phyloP scores from a whole-genome alignment of 2,113 vertebrate species.

The Isichthys henryi region DNA sequence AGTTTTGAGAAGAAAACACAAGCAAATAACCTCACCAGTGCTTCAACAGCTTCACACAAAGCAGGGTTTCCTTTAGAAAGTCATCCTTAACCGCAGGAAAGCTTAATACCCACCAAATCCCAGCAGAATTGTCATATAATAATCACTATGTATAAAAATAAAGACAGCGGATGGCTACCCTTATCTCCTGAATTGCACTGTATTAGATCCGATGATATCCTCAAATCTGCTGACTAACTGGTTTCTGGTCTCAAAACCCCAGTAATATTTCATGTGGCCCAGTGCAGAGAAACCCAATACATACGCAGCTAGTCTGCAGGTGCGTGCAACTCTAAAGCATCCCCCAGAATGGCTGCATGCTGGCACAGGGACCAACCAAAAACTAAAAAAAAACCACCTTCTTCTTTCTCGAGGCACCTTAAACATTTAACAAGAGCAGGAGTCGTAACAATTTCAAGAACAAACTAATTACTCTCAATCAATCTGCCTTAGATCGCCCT shows the following conservation, averaged over 20 bases:
- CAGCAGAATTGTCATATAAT: not conserved
- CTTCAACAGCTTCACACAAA: not conserved
- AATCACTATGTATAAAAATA: not conserved
- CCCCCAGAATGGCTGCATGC: not conserved
- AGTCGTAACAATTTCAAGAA: not conserved
- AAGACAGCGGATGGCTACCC: not conserved
- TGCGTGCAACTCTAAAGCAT: constrained; percentile 1
- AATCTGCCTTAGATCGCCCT: not conserved
- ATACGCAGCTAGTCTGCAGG: not conserved
- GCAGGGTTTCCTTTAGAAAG: not conserved
- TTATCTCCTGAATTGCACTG: not conserved
- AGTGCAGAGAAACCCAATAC: not conserved
- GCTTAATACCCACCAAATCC: not conserved
- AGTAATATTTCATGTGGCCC: not conserved
- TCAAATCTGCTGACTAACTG: constrained; percentile 12
- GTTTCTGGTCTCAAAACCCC: not conserved
- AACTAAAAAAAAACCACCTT: not conserved
- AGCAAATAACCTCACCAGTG: not conserved
- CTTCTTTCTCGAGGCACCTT: not conserved
- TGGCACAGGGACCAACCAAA: not conserved
- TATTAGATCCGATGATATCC: not conserved
- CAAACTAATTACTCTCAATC: not conserved
- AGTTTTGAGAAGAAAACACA: not conserved
- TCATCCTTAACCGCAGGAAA: not conserved
- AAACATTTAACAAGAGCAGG: not conserved